Base-by-base conservation (phyloP, 2,888 invertebrate genomes). In the Lamellibrachia satsuma region DNA sequence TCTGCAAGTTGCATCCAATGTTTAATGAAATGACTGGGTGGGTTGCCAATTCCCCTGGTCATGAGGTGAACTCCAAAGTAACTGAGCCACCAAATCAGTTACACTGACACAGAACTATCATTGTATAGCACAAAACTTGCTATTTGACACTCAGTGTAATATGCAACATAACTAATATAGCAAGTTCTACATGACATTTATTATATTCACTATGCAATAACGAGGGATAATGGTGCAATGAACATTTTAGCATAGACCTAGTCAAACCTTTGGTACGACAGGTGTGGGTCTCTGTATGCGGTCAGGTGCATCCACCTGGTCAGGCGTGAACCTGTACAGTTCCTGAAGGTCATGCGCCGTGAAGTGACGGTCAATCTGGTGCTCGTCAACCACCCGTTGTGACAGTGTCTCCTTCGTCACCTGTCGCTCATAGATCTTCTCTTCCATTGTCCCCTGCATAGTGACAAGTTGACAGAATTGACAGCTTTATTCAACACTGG, bases 371-470 rank as follows among this genome's bases (percentile, higher is more conserved):
- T 99, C 98, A 95, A 99, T 98, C 97, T 99, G 99, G 95, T 99
- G 98, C 96, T 99, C 99, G 96, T 99, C 99, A 52, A 99, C 98
- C 11, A 99, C 99, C 75, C 99, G 98, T 96, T 98, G 98, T 0
- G 99, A 98, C 92, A 99, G 98, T 1, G 99, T 98, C 95, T 98
- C 98, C 97, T 99, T 99, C 1, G 98, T 98, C 90, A 99, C 98
- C 97, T 99, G 99, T 0, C 99, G 97, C 96, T 99, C 98, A 97
- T 99, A 99, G 57, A 99, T 98, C 96, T 98, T 98, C 96, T 99
- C 99, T 95, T 99, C 99, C 99, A 99, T 99, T 27, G 99, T 98
- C 52, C 99, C 99, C 97, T 98, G 96, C 9, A 91, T 55, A 92
- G 60, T 75, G 75, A 75, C 75, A 75, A 2, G n/a, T 3, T 75